phyloP scores from a whole-genome alignment of 2,113 vertebrate genomes.

The Limnothrissa miodon region DNA sequence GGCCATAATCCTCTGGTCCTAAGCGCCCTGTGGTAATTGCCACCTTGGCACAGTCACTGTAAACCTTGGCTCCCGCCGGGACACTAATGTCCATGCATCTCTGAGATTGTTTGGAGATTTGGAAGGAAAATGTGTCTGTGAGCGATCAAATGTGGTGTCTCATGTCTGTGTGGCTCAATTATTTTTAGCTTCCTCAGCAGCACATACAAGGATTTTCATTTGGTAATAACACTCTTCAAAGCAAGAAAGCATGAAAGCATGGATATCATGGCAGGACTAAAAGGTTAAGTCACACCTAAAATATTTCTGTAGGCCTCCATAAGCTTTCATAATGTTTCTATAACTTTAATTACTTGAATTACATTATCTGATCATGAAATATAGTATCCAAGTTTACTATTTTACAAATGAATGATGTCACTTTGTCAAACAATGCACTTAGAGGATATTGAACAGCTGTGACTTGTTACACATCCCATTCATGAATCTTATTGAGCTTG shows the following conservation, averaged over 20 bases:
- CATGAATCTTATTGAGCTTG: neutral
- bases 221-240: neutral
- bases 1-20: conserved; percentile 37
- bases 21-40: conserved; percentile 34
- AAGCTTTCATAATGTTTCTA: too few species aligned
- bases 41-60: conserved; percentile 29
- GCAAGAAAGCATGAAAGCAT: neutral
- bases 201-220: neutral
- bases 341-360: too few species aligned
- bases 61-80: conserved; percentile 19
- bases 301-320: too few species aligned
- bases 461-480: neutral
- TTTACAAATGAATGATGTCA: too few species aligned
- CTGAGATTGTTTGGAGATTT: neutral
- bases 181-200: neutral
- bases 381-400: too few species aligned
- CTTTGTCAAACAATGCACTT: too few species aligned
- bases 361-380: too few species aligned
- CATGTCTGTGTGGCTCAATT: neutral
- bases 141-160: neutral
- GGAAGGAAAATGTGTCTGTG: neutral
- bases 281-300: neutral
- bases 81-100: neutral
- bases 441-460: neutral
- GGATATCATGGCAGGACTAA: neutral